These are phyloP conservation scores for Noctua comes DNA, from an alignment of 2,888 invertebrate species.

Conservation along the genomic window DNA sequence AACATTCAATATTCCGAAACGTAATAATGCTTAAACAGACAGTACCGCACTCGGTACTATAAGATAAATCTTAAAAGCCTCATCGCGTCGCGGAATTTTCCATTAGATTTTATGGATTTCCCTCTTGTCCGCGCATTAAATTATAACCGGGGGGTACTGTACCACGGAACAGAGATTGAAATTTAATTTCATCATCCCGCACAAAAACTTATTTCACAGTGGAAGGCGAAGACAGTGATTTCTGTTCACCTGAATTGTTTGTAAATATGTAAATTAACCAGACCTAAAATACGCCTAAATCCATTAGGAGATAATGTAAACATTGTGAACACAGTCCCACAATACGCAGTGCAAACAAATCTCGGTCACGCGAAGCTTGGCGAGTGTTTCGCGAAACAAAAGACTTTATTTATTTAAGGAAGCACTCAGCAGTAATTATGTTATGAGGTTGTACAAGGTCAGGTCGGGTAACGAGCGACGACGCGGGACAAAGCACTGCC, in stretches of 20 bases:
- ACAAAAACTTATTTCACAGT: slow-evolving; percentile 69
- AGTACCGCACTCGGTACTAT: slow-evolving; percentile 73
- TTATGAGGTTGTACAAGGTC: slow-evolving; percentile 75
- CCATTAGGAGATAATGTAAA: slow-evolving; percentile 56
- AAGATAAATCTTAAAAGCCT: slow-evolving; percentile 86
- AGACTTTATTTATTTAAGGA: slow-evolving; percentile 81
- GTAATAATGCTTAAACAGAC: slow-evolving; percentile 72
- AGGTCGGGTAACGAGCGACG: slow-evolving; percentile 67
- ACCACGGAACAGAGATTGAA: slow-evolving; percentile 79
- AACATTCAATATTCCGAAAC: slow-evolving; percentile 60
- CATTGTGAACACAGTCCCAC: slow-evolving; percentile 56
- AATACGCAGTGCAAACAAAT: slow-evolving; percentile 67
- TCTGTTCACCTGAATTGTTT: slow-evolving; percentile 59
- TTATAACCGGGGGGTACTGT: slow-evolving; percentile 83
- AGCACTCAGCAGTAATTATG: slow-evolving; percentile 82
- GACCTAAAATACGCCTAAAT: slow-evolving; percentile 52
- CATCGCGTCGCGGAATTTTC: slow-evolving; percentile 84
- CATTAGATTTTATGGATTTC: slow-evolving; percentile 89
- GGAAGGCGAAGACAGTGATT: slow-evolving; percentile 58
- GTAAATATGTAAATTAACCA: slow-evolving; percentile 59
- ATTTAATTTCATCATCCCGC: slow-evolving; percentile 79
- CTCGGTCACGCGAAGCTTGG: slow-evolving; percentile 68
- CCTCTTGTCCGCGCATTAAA: slow-evolving; percentile 87
- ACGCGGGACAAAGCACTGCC: slow-evolving; percentile 42
- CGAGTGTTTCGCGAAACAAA: slow-evolving; percentile 76